A percentile compares a stretch with the other conserved stretches of the same genome.
These are phyloP conservation scores for Tetragonula clypearis DNA, from an alignment of 1,140 invertebrate species.

Conservation along the genomic window DNA sequence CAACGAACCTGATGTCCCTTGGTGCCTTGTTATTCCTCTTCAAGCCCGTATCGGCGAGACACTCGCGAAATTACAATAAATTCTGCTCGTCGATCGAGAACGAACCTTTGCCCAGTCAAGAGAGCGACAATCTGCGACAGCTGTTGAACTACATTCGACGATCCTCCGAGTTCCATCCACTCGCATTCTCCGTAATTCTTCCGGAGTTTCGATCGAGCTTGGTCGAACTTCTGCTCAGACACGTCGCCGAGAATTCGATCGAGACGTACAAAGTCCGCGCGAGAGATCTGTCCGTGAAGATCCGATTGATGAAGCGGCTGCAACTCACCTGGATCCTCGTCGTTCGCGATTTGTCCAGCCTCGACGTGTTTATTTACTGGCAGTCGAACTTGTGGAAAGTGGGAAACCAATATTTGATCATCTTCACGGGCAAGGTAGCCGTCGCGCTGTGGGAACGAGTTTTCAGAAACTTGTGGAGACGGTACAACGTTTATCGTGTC, in stretches of 20 bases:
- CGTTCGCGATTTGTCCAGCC: slow-evolving; percentile 12
- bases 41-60: background rate
- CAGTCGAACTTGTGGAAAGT: slow-evolving; percentile 50
- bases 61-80: too few relatives aligned
- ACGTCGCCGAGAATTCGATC: slow-evolving; percentile 31
- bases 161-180: slow-evolving; percentile 40
- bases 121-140: slow-evolving; percentile 40
- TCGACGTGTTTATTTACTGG: slow-evolving; percentile 29
- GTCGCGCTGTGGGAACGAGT: background rate
- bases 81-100: background rate
- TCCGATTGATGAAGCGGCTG: slow-evolving; percentile 1
- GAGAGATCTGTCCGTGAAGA: slow-evolving; percentile 22
- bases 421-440: background rate
- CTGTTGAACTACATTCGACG: slow-evolving; percentile 48
- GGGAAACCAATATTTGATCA: slow-evolving; percentile 50
- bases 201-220: slow-evolving; percentile 26
- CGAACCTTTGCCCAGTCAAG: background rate
- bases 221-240: slow-evolving; percentile 18
- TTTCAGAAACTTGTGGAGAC: slow-evolving; percentile 53
- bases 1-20: background rate
- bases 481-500: slow-evolving; percentile 53
- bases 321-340: slow-evolving; percentile 60
- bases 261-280: slow-evolving; percentile 35
- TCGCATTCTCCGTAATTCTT: slow-evolving; percentile 48
- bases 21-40: background rate